Evolutionary conservation across 2,888 invertebrate species (phyloP), one percentile per base, ranked within the genome.

Genomic region (Drosophila anomelani): DNA sequence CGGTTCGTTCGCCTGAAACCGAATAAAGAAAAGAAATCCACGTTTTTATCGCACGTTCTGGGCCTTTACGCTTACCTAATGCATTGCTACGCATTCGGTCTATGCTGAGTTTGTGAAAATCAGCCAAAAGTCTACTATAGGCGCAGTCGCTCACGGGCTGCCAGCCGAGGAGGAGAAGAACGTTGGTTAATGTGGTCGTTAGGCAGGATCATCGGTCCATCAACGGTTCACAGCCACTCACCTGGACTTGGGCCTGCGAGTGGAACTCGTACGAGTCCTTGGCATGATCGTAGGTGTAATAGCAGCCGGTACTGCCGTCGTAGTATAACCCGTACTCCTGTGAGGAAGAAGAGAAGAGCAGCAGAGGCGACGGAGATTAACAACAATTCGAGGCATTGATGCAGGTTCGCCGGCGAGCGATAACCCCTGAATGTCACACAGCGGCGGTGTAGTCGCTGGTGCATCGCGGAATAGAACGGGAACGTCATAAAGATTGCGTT

Each of bases 251-350:
- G 3, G 95, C 95, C 93, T 96, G 96, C 4, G 97, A 97, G 92
- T 97, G 96, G 91, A 96, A 97, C 67, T 95, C 95, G 92, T 97
- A 97, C 39, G 94, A 93, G 85, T 96, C 94, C 58, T 95, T 96
- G 36, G 95, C 94, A 80, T 95, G 94, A 83, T 98, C 96, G 90
- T 96, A 98, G 84, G 94, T 95, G 89, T 97, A 96, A 91, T 98
- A 98, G 62, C 95, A 96, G 4, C 96, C 96, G 36, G 95, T 95
- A 77, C 96, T 95, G 8, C 97, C 96, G 92, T 98, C 97, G 90
- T 98, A 98, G 91, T 98, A 98, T 34, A 98, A 93, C 2, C 96
- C 96, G 85, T 96, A 95, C 91, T 96, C 96, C 98, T 98, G 34
- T 10, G 10, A 36, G 61, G 56, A 88, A 46, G 8, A 36, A 61